These are phyloP conservation scores for Nyctereutes procyonoides DNA, from an alignment of 2,113 vertebrate species.

Conservation along the genomic window DNA sequence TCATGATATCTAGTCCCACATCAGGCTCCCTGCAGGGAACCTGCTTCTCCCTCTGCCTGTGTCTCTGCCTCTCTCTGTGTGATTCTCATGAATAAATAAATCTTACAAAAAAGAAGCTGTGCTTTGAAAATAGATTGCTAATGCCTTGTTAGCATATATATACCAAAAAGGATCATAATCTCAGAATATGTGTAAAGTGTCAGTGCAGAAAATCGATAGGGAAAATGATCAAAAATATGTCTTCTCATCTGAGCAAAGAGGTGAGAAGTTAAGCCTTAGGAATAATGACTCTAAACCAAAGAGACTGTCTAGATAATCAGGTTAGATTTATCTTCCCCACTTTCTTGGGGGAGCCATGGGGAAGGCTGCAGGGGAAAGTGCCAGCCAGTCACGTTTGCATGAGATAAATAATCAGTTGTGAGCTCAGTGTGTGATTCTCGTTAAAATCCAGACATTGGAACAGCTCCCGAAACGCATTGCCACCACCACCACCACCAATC, in stretches of 20 bases:
- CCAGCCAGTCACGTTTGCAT: conserved; percentile 75
- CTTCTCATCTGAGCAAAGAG: neutral
- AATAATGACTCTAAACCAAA: neutral
- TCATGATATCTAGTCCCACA: no score
- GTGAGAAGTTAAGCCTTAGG: neutral
- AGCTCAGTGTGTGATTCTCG: conserved; percentile 84
- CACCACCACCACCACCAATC: conserved; percentile 82
- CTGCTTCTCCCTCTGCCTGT: no score
- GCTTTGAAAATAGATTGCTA: neutral
- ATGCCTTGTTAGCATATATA: neutral
- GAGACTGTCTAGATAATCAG: neutral
- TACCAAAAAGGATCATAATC: neutral
- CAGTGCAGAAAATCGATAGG: neutral
- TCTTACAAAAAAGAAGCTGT: neutral
- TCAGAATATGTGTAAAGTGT: neutral
- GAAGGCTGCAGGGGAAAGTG: neutral
- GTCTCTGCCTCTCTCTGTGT: no score
- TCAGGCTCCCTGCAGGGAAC: no score
- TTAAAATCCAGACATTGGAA: conserved; percentile 88
- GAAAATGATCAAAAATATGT: neutral
- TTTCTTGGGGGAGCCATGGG: neutral
- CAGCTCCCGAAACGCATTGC: conserved; percentile 82
- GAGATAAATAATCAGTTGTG: conserved; percentile 86
- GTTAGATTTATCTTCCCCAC: conserved; percentile 10
- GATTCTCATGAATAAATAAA: no score